Percentiles rank a stretch among this genome's conserved stretches.
These are phyloP conservation scores for Holotrichia oblita DNA, from an alignment of 1,140 invertebrate species.

Conservation along the genomic window DNA sequence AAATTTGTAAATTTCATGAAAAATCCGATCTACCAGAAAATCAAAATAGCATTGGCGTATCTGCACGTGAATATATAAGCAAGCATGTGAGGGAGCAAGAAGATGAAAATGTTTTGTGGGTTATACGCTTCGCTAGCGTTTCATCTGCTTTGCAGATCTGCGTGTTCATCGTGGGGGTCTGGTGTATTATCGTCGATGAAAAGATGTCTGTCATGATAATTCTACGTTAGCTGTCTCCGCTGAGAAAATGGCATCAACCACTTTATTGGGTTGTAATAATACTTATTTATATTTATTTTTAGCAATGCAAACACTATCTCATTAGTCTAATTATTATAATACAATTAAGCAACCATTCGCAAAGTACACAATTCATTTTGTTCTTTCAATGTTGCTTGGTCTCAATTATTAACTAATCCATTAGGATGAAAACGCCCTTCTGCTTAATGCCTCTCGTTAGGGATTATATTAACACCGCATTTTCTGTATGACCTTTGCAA, in stretches of 20 bases:
- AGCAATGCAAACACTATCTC: too few relatives aligned
- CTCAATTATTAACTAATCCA: too few relatives aligned
- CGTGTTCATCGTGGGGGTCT: background rate
- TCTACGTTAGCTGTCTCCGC: background rate
- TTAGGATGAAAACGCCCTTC: too few relatives aligned
- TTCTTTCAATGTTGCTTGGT: too few relatives aligned
- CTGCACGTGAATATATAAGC: background rate
- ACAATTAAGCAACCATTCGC: too few relatives aligned
- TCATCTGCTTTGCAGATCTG: background rate
- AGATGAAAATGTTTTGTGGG: background rate
- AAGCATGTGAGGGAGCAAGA: background rate
- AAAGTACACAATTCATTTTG: too few relatives aligned
- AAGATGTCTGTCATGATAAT: background rate
- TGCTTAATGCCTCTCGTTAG: too few relatives aligned
- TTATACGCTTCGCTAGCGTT: background rate
- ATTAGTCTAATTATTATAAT: too few relatives aligned
- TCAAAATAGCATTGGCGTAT: background rate
- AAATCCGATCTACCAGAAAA: background rate
- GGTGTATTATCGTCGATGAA: background rate
- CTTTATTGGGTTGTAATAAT: too few relatives aligned
- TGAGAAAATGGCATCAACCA: background rate
- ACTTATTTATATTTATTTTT: too few relatives aligned
- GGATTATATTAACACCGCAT: too few relatives aligned
- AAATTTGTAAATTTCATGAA: conserved; percentile 3
- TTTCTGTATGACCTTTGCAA: too few relatives aligned